Evolutionary conservation across 2,113 vertebrate species (phyloP), one percentile per base, ranked within the genome.

Genomic region (Lampris incognitus): DNA sequence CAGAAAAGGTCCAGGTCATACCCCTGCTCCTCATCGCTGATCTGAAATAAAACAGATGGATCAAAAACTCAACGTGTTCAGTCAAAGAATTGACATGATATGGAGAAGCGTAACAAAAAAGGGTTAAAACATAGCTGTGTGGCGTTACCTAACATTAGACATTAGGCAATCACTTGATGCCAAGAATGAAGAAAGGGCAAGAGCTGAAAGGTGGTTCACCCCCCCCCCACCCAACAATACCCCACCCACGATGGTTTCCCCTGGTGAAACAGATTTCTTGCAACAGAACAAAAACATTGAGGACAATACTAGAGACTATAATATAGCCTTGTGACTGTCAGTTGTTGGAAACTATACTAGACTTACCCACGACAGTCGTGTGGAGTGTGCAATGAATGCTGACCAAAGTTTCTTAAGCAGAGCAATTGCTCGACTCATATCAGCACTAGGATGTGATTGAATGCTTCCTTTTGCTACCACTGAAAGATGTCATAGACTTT

Each of bases 1-100:
- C 98, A 99, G 90, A 99, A 99, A 64, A 99, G 95, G 92, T 98
- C 95, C 77, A 99, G 92, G 92, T 99, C 97, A 3, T 98, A 98
- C 11, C 98, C 98, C 90, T 97, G 95, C 87, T 99, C 97, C 49
- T 98, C 96, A 82, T 98, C 97, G 0, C 95, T 95, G 85, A 99
- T 96, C 98, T 99, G 94, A 87, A 96, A 96, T 36, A 68, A 58
- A 74, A 75, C 76, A 9, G 56, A 55, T 3, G 71, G n/a, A 66
- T 57, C 0, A 44, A 52, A 57, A 1, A 52, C 8, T 68, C 60
- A 60, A n/a, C 42, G 13, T 63, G 40, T 13, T 36, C 4, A 9
- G 3, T 54, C 38, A 51, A 37, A 6, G 2, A 44, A 10, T 4
- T 4, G 37, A 6, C n/a, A 8, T 42, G 57, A 60, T 58, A 38